Base-by-base conservation (phyloP, 2,797 vertebrate species). In the Chrysocyon brachyurus region DNA sequence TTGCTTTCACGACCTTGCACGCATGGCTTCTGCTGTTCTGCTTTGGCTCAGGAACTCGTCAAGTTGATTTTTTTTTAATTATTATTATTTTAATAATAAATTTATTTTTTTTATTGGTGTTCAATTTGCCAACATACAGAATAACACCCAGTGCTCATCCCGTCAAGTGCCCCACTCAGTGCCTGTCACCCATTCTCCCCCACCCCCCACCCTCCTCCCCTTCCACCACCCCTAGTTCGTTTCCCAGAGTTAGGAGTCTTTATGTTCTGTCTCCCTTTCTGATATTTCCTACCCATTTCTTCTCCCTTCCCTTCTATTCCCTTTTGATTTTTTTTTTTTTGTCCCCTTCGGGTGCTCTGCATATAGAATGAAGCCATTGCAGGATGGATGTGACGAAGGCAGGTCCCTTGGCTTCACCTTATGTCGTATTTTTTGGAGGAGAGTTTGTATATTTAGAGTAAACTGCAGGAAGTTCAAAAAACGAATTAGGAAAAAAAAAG, bases 321-420 rank as follows among this genome's bases (percentile, higher is more conserved):
- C 40, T 40, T 40, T 40, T 40, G 40, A 40, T 40, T 56, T 91
- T 61, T 91, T 40, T 40, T 40, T 40, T 46, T 46, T 46, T 46
- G 40, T 46, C 40, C 40, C 40, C 40, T 46, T 46, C 22, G 22
- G 56, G 54, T 90, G 21, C 14, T 21, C 2, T 40, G 2, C 46
- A 5, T 61, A 66, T 4, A 96, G 31, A 90, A 63, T 66, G 28
- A 87, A 96, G 73, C 87, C n/a, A n/a, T 87, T 87, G 66, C 84
- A 33, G 12, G 75, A 61, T 59, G 75, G 52, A 36, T 87, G 91
- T 90, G 75, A 36, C 10, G n/a, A 28, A 86, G 85, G 24, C 52
- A 26, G 22, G 14, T 87, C 22, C 77, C 90, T 94, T 96, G 77
- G 19, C 33, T 94, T 94, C 70, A 70, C 59, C 92, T 31, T 56